These are phyloP conservation scores for Solen grandis DNA, from an alignment of 1,140 invertebrate species.

Conservation along the genomic window DNA sequence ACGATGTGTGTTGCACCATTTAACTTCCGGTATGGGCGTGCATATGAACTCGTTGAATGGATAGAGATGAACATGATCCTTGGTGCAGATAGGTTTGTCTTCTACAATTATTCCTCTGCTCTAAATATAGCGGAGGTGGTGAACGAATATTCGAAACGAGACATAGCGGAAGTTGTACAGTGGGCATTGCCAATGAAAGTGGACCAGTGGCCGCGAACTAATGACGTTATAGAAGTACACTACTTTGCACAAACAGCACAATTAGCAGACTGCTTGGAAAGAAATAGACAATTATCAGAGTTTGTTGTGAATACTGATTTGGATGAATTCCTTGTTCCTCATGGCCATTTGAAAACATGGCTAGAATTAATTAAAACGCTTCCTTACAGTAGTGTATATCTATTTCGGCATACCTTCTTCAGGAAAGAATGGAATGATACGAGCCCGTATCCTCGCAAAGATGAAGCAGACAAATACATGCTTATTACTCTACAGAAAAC, in stretches of 20 bases:
- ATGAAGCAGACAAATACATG: slow-evolving; percentile 2
- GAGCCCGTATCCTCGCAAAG: not conserved
- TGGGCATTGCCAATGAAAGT: slow-evolving; percentile 90
- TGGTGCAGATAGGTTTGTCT: slow-evolving; percentile 93
- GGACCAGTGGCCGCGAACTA: slow-evolving; percentile 58
- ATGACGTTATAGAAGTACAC: slow-evolving; percentile 55
- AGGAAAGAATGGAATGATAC: slow-evolving; percentile 22
- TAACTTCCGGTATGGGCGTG: slow-evolving; percentile 92
- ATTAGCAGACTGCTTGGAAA: slow-evolving; percentile 34
- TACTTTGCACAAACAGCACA: slow-evolving; percentile 63
- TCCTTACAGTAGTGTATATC: not conserved
- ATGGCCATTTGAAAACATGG: not conserved
- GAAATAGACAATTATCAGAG: slow-evolving; percentile 22
- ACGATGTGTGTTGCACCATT: slow-evolving; percentile 96
- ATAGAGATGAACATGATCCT: slow-evolving; percentile 93
- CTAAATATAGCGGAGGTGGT: slow-evolving; percentile 86
- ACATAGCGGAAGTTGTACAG: slow-evolving; percentile 88
- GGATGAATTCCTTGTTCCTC: slow-evolving; percentile 44
- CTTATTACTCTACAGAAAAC: slow-evolving; percentile 30
- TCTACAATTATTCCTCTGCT: slow-evolving; percentile 95
- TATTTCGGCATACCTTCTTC: slow-evolving; percentile 36
- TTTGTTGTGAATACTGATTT: slow-evolving; percentile 39
- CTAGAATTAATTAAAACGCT: not conserved
- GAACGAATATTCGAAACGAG: slow-evolving; percentile 85
- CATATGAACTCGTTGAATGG: slow-evolving; percentile 92